Conservation (phyloP, 2,797 vertebrate species). For the Synanceia verrucosa region DNA sequence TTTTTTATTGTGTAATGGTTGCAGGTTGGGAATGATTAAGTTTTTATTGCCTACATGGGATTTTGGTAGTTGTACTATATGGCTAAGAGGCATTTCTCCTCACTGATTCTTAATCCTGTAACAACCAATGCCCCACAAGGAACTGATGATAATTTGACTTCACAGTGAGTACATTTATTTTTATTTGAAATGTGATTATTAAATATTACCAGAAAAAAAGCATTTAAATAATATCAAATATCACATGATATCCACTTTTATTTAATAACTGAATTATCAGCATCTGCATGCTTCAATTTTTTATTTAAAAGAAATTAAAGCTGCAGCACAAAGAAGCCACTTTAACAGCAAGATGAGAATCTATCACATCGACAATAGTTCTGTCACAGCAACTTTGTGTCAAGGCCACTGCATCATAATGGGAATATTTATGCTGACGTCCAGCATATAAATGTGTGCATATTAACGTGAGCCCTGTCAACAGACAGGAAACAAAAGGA, state of each 20-base stretch:
- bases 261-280: not conserved
- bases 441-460: constrained; percentile 24
- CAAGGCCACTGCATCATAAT: not conserved
- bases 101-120: not conserved
- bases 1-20: not conserved
- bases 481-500: constrained; percentile 8
- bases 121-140: not conserved
- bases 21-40: not conserved
- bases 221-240: not conserved
- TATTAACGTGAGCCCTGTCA: constrained; percentile 34
- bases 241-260: not conserved
- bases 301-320: not conserved
- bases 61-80: not conserved
- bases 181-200: not conserved
- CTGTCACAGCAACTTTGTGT: constrained; percentile 5
- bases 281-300: not conserved
- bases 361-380: constrained; percentile 5
- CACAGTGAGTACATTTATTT: not conserved
- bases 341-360: not conserved
- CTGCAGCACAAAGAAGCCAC: not conserved
- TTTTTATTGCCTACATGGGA: constrained; percentile 9
- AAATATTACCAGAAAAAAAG: not conserved
- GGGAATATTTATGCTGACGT: constrained; percentile 10
- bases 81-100: not conserved
- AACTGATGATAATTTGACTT: not conserved